Evolutionary conservation across 2,797 vertebrate genomes (phyloP).

Genomic region (Heteromormyrus szaboi): DNA sequence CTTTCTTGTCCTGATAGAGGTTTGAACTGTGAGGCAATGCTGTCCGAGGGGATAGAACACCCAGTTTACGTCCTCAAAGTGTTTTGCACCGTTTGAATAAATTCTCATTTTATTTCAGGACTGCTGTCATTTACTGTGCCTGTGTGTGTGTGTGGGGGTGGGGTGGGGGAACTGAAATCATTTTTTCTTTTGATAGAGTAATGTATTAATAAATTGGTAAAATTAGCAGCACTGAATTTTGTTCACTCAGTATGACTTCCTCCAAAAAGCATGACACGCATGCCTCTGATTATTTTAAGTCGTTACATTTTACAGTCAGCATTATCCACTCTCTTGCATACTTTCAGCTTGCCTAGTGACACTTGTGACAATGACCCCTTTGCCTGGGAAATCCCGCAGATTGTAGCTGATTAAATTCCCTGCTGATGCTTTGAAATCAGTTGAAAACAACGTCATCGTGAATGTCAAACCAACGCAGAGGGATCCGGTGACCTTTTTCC

Average conservation of each 20-base stretch:
- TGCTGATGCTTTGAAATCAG: background rate
- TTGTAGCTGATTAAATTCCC: background rate
- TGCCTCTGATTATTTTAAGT: background rate
- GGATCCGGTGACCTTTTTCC: background rate
- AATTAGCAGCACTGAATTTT: background rate
- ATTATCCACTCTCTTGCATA: background rate
- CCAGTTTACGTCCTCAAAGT: conserved; percentile 44
- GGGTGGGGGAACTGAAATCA: background rate
- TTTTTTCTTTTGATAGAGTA: background rate
- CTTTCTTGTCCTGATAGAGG: background rate
- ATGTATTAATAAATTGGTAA: background rate
- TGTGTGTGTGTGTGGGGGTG: background rate
- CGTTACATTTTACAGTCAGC: background rate
- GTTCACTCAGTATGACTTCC: background rate
- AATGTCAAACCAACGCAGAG: background rate
- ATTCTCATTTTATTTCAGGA: conserved; percentile 70
- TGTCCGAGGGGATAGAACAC: conserved; percentile 65
- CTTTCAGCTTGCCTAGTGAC: background rate
- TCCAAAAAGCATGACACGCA: background rate
- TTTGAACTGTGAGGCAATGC: conserved; percentile 53
- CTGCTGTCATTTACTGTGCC: background rate
- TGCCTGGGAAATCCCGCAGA: background rate
- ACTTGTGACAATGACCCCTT: background rate
- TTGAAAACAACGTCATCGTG: background rate
- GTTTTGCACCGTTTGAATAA: conserved; percentile 76